These are phyloP conservation scores for Drosophila repleta DNA, from an alignment of 1,140 invertebrate genomes.

Conservation along the genomic window DNA sequence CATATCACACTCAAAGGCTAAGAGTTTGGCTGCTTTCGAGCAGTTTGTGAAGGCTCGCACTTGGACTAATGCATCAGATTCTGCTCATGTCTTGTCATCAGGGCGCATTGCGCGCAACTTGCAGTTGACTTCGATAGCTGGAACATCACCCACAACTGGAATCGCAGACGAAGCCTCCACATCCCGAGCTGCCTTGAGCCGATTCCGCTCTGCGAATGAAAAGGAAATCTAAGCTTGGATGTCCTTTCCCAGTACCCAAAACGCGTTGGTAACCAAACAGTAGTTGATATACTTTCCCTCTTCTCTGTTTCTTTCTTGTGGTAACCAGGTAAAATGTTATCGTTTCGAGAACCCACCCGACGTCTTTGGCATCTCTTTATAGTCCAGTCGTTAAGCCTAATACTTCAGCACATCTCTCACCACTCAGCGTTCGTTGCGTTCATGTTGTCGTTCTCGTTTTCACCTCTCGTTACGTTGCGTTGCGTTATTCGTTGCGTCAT, in stretches of 20 bases:
- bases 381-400: constrained; percentile 40
- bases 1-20: constrained; percentile 57
- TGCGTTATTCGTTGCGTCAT: constrained; percentile 40
- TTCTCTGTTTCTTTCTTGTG: constrained; percentile 47
- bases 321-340: constrained; percentile 73
- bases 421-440: constrained; percentile 61
- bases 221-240: constrained; percentile 59
- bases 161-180: constrained; percentile 28
- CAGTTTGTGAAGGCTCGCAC: constrained; percentile 68
- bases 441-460: constrained; percentile 59
- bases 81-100: constrained; percentile 70
- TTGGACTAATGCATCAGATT: constrained; percentile 56
- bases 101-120: constrained; percentile 64
- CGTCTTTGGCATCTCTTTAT: constrained; percentile 49
- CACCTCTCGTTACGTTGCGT: constrained; percentile 61
- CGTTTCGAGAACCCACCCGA: constrained; percentile 29
- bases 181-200: constrained; percentile 23
- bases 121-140: constrained; percentile 34
- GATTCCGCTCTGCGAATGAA: constrained; percentile 41
- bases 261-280: constrained; percentile 45
- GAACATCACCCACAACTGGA: constrained; percentile 27
- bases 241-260: constrained; percentile 1
- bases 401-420: constrained; percentile 52
- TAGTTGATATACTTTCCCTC: constrained; percentile 25
- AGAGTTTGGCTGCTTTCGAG: constrained; percentile 71